Evolutionary conservation across 1,140 invertebrate species (phyloP), one percentile per base, ranked within the genome.

Genomic region (Ostrea denselamellosa): DNA sequence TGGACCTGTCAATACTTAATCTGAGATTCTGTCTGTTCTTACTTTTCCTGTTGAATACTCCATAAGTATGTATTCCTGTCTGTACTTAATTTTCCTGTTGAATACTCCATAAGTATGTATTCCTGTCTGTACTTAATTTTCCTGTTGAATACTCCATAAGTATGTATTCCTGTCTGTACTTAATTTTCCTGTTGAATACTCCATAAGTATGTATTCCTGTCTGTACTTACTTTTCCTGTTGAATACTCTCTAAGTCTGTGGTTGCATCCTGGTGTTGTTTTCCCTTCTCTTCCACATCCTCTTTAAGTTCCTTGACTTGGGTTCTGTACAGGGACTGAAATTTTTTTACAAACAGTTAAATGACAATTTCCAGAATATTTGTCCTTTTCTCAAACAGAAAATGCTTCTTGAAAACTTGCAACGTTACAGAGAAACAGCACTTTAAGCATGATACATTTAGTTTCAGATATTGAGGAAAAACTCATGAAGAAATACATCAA

Each of bases 291-390:
- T 98, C 97, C 0, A 97, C 93, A 93, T 98, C 98, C 93, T 98
- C 97, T 87, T 97, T 96, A 71, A 98, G 95, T 95, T 99, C 98
- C 92, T 97, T 97, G 17, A 97, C 97, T 95, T 99, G 98, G 28
- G 97, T 98, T 95, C 98, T 98, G 95, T 99, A 99, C 56, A 99
- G 95, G 3, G 97, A 97, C 97, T 97, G 93, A 17, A 94, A 83
- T 25, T 7, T 2, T 7, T 22, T 22, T 34, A 19, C n/a, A 81
- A 81, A 85, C 85, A 44, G 34, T 44, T 44, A 44, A 44, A 44
- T 44, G 34, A 44, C 34, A 44, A 44, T 44, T 44, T 44, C 34
- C 34, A 1, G 5, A 44, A 44, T 44, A 1, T n/a, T 44, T 44
- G 34, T 44, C 34, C 5, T 44, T 44, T 44, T 44, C 34, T 44